Evolutionary conservation across 2,888 invertebrate species (phyloP).

Genomic region (Brassicogethes aeneus): DNA sequence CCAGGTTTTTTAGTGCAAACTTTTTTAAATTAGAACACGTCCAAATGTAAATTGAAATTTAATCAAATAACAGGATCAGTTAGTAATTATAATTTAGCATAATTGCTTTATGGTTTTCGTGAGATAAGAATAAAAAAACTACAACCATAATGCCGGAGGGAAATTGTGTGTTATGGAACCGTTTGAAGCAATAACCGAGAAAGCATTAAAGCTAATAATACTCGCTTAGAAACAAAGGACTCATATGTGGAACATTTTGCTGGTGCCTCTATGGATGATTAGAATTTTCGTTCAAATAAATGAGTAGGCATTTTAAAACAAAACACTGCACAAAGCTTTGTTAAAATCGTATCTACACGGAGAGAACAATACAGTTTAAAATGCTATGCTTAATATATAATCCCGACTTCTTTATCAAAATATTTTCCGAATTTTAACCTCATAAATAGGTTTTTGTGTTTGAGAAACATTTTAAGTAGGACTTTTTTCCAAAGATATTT

Average conservation of each 20-base stretch:
- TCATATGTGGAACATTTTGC: conserved; percentile 15
- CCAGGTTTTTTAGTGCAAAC: too few species aligned
- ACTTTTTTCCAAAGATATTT: too few species aligned
- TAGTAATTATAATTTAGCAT: not conserved
- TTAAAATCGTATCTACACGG: too few species aligned
- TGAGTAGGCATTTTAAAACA: not conserved
- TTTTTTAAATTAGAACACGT: too few species aligned
- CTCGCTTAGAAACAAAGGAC: conserved; percentile 10
- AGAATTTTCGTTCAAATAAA: conserved; percentile 4
- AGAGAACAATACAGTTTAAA: too few species aligned
- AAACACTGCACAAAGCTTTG: not conserved
- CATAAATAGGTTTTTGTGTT: too few species aligned
- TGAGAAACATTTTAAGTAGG: too few species aligned
- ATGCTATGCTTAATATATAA: too few species aligned
- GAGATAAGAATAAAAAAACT: not conserved
- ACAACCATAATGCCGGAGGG: not conserved
- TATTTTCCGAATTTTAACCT: too few species aligned
- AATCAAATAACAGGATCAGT: not conserved
- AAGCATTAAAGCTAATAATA: conserved; percentile 15
- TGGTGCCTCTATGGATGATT: conserved; percentile 10
- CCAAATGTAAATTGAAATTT: not conserved
- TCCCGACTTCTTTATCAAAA: too few species aligned
- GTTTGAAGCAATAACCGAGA: not conserved
- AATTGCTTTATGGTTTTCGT: not conserved
- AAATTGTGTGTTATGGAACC: not conserved